These are phyloP conservation scores for Ancistrus triradiatus DNA, from an alignment of 2,113 vertebrate genomes.

Conservation along the genomic window DNA sequence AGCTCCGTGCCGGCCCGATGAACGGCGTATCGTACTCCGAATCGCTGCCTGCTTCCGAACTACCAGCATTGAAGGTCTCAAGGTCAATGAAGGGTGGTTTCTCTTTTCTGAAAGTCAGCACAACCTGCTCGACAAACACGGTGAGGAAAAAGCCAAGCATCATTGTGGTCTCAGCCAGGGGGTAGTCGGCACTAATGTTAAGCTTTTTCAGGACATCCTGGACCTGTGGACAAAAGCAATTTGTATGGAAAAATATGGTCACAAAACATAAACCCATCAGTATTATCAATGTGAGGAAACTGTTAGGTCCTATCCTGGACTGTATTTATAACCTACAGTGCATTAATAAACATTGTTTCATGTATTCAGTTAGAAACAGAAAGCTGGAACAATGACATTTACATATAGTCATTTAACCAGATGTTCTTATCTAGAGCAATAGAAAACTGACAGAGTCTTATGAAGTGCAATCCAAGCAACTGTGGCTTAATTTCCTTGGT, in stretches of 20 bases:
- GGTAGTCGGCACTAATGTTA: constrained; percentile 76
- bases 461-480: no score
- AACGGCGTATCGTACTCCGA: constrained; percentile 90
- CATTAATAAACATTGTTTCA: no score
- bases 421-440: no score
- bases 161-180: constrained; percentile 85
- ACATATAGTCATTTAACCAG: no score
- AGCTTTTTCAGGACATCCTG: constrained; percentile 65
- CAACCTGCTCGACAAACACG: constrained; percentile 83
- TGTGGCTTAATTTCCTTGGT: no score
- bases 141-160: constrained; percentile 88
- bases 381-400: no score
- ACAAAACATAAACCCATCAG: no score
- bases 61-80: constrained; percentile 85
- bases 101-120: constrained; percentile 83
- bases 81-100: constrained; percentile 87
- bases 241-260: background rate
- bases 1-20: constrained; percentile 53
- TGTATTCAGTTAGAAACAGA: no score
- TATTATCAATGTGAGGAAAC: no score
- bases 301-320: no score
- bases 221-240: constrained; percentile 63
- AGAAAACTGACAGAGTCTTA: no score
- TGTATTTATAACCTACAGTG: no score
- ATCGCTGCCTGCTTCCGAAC: constrained; percentile 85